Evolutionary conservation across 2,113 vertebrate genomes (phyloP), one percentile per base, ranked within the genome.

Genomic region (Coryphaenoides rupestris): DNA sequence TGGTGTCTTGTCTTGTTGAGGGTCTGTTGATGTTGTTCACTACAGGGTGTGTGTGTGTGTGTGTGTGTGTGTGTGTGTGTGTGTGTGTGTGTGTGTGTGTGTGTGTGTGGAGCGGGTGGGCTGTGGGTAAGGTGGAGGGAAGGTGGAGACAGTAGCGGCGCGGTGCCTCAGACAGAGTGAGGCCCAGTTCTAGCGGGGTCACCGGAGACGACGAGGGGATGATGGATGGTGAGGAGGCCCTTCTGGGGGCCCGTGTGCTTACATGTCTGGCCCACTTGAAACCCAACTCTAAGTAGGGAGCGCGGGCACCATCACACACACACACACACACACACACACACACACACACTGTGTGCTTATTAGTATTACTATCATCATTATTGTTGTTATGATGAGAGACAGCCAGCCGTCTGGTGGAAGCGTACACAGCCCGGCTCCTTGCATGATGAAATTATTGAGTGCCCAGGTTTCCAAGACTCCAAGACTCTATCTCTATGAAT

Each of bases 191-290:
- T 66, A 58, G 77, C 66, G 54, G 4, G 76, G 64, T 80, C 71
- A 83, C 69, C 75, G 73, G 65, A 84, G 79, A 76, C n/a, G n/a
- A n/a, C 65, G 69, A 55, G 70, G 63, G 21, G 59, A 79, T 78
- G 81, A 85, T n/a, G n/a, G 77, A 85, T 76, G 68, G 55, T 40
- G 24, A 73, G 46, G 60, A 70, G 75, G 66, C 74, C 66, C 74
- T 63, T 78, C 68, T 52, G 53, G 63, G 62, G 69, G n/a, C n/a
- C 70, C 77, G 70, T 79, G 66, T 70, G 70, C 52, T 72, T 61
- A 69, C 74, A 74, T 72, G 63, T 55, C 46, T 74, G 64, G 62
- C 76, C 76, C 75, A 83, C 55, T 75, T 80, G 68, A n/a, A 60
- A 67, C 79, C 61, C 67, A 55, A 55, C 54, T 65, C 61, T 57